Evolutionary conservation across 2,797 vertebrate genomes (phyloP).

Genomic region (Pterois miles): DNA sequence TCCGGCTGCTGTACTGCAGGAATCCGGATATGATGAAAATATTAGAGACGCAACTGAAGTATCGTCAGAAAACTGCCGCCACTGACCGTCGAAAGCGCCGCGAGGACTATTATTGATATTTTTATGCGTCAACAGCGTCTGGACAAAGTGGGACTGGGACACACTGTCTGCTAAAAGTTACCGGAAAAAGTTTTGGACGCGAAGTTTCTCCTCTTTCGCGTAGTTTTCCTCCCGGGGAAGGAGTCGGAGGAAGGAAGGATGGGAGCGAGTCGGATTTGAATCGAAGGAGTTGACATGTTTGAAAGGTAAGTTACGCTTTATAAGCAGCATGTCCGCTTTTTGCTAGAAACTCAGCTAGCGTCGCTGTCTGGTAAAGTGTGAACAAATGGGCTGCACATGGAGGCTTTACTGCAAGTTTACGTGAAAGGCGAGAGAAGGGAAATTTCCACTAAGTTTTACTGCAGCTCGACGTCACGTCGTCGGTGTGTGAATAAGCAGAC

Average conservation of each 20-base stretch:
- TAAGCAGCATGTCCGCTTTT: constrained; percentile 20
- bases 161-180: not conserved
- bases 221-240: constrained; percentile 16
- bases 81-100: constrained; percentile 44
- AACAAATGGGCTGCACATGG: constrained; percentile 22
- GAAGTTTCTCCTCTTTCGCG: not conserved
- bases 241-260: constrained; percentile 60
- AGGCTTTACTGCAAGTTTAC: constrained; percentile 30
- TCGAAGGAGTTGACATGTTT: constrained; percentile 81
- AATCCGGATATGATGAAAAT: constrained; percentile 94
- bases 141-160: not conserved
- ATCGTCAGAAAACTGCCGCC: constrained; percentile 53
- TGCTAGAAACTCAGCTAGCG: not conserved
- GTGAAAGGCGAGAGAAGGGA: constrained; percentile 42
- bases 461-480: constrained; percentile 74
- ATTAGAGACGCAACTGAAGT: constrained; percentile 62
- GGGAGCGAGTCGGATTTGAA: constrained; percentile 66
- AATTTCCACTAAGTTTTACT: constrained; percentile 76
- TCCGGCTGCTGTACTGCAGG: constrained; percentile 70
- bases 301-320: constrained; percentile 73
- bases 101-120: constrained; percentile 10
- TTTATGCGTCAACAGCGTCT: constrained; percentile 3
- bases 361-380: constrained; percentile 18
- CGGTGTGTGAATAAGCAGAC: constrained; percentile 45
- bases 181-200: constrained; percentile 11